Percentiles rank a stretch among this genome's conserved stretches.
Conservation (phyloP, 1,140 invertebrate species). For the Atopsyche davidsoni region DNA sequence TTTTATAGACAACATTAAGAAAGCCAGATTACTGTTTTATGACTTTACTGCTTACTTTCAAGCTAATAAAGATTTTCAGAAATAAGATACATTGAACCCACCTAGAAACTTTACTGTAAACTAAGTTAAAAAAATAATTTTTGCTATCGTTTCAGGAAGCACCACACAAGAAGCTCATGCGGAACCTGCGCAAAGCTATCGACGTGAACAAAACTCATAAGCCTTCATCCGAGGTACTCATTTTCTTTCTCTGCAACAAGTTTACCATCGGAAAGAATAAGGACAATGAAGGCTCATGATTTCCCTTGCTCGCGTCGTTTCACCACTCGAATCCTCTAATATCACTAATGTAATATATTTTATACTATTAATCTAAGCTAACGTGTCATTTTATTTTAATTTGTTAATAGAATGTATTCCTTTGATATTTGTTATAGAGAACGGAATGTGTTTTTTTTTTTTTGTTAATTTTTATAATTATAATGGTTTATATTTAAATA, state of each 20-base stretch:
- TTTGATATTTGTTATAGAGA: constrained; percentile 8
- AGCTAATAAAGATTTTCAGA: too few species aligned
- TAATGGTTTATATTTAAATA: too few species aligned
- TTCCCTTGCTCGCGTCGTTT: constrained; percentile 1
- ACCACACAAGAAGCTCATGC: constrained; percentile 45
- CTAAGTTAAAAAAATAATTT: background rate
- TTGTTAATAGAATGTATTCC: constrained; percentile 10
- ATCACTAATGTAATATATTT: constrained; percentile 4
- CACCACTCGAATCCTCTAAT: too few species aligned
- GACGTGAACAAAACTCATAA: constrained; percentile 41
- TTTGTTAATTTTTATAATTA: too few species aligned
- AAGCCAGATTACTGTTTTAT: too few species aligned
- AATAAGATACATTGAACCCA: too few species aligned
- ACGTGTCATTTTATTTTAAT: too few species aligned
- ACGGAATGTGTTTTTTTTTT: constrained; percentile 9
- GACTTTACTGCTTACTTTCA: too few species aligned
- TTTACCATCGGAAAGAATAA: constrained; percentile 42
- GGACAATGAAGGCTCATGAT: constrained; percentile 17
- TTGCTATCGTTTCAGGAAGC: constrained; percentile 34
- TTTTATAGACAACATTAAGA: too few species aligned
- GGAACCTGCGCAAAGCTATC: constrained; percentile 42
- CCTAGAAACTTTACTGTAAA: too few species aligned
- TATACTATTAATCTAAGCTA: too few species aligned
- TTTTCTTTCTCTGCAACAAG: constrained; percentile 49
- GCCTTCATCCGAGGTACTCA: constrained; percentile 42